Percentiles rank a stretch among this genome's conserved stretches.
Conservation (phyloP, 2,888 invertebrate genomes). For the Lumbricus terrestris region DNA sequence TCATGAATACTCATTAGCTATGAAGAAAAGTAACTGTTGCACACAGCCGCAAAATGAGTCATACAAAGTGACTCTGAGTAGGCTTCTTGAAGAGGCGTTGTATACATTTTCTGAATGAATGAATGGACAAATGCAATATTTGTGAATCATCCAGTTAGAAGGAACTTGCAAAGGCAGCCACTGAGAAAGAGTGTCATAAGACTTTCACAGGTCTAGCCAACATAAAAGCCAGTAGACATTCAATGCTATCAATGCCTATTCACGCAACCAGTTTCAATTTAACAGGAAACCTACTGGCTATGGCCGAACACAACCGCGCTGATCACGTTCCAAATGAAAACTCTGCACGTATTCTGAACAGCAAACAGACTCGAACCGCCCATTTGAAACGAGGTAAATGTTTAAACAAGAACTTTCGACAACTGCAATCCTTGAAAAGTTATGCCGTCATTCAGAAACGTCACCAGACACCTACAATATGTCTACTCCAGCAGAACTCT, state of each 20-base stretch:
- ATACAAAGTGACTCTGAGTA: too few relatives aligned
- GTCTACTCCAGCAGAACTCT: not conserved
- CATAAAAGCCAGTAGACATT: not conserved
- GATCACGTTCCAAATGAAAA: not conserved
- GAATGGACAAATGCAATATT: not conserved
- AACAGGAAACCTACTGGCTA: not conserved
- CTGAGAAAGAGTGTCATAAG: not conserved
- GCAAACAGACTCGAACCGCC: not conserved
- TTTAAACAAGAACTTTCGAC: not conserved
- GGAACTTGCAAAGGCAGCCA: not conserved
- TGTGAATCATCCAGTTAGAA: not conserved
- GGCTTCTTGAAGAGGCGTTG: too few relatives aligned
- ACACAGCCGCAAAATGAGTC: too few relatives aligned
- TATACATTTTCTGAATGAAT: not conserved
- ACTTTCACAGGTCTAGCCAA: not conserved
- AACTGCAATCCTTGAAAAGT: not conserved
- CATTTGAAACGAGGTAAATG: not conserved
- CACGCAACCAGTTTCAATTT: not conserved
- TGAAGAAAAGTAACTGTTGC: not conserved
- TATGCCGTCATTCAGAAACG: not conserved
- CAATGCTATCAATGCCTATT: not conserved
- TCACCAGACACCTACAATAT: not conserved
- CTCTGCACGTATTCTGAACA: not conserved
- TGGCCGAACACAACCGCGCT: not conserved
- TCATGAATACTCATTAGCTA: not conserved